Evolutionary conservation across 2,797 vertebrate genomes (phyloP).

Genomic region (Lithobates pipiens): DNA sequence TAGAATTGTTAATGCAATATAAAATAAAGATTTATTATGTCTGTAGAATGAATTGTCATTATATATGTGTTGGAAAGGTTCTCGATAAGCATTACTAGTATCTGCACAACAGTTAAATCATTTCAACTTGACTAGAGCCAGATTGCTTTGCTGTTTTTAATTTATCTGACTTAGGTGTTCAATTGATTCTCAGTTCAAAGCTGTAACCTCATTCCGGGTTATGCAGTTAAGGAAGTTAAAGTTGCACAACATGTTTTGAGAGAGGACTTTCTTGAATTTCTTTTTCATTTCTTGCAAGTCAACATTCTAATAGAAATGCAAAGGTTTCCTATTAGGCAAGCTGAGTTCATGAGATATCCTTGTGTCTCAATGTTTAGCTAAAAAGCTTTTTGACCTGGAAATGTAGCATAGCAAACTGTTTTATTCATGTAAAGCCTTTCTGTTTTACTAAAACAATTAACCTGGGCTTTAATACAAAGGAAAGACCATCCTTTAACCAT

Average conservation of each 20-base stretch:
- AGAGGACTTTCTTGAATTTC: not conserved
- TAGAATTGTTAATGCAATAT: not conserved
- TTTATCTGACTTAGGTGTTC: constrained; percentile 36
- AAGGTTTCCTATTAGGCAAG: not conserved
- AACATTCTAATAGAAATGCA: constrained; percentile 1
- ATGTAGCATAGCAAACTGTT: constrained; percentile 9
- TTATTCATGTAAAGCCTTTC: constrained; percentile 26
- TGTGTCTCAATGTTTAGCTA: not conserved
- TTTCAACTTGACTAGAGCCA: constrained; percentile 24
- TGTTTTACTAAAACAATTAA: constrained; percentile 34
- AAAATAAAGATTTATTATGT: not conserved
- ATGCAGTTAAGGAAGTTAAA: not conserved
- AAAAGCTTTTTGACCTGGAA: not conserved
- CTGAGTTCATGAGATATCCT: not conserved
- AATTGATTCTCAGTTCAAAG: constrained; percentile 38
- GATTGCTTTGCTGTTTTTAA: constrained; percentile 27
- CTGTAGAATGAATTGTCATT: not conserved
- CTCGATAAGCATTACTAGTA: not conserved
- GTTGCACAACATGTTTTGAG: not conserved
- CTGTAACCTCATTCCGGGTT: constrained; percentile 1
- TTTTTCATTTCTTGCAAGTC: not conserved
- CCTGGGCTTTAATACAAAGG: constrained; percentile 9
- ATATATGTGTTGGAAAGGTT: constrained; percentile 13
- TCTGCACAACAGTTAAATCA: not conserved
- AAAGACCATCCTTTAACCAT: not conserved